Base-by-base conservation (phyloP, 2,888 invertebrate species). In the Alviniconcha strummeri region DNA sequence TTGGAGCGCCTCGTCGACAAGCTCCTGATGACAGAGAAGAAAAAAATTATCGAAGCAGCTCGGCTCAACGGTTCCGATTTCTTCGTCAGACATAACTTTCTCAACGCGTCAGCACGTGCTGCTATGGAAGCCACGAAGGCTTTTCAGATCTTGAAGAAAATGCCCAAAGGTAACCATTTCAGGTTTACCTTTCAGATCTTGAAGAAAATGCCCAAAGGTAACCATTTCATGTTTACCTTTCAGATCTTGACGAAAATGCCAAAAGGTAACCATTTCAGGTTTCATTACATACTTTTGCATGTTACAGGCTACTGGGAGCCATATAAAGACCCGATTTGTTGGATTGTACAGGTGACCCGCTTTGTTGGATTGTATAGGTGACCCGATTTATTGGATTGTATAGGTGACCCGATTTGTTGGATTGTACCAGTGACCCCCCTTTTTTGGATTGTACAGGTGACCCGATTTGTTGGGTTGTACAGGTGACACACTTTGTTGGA, bases 111-210 rank as follows among this genome's bases (percentile, higher is more conserved):
- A 15, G 85, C 87, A 17, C 86, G 86, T 60, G 15, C 72, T 11
- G 79, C 78, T 7, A 90, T 90, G 67, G 89, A 88, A 8, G 72
- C 84, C n/a, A 88, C 88, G 55, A 76, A 54, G 13, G 84, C 88
- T 2, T 89, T 87, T 75, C 79, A 86, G 76, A 85, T 89, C 76
- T 86, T 90, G n/a, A 81, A 85, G 57, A 76, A 79, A 71, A 90
- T 90, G 90, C 90, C 90, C 6, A 90, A 90, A 86, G 90, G 90
- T 89, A 76, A 74, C 77, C 8, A n/a, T 5, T 76, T 76, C 72
- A 17, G 19, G 9, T 72, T 11, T 19, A 72, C 36, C 36, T 36
- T 36, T 36, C 36, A 36, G 36, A 36, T 36, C 36, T 36, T 36
- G 36, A 36, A 0, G 36, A 36, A 36, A 36, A 36, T 36, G 36